These are phyloP conservation scores for Lagodon rhomboides DNA, from an alignment of 2,797 vertebrate genomes.

Conservation along the genomic window DNA sequence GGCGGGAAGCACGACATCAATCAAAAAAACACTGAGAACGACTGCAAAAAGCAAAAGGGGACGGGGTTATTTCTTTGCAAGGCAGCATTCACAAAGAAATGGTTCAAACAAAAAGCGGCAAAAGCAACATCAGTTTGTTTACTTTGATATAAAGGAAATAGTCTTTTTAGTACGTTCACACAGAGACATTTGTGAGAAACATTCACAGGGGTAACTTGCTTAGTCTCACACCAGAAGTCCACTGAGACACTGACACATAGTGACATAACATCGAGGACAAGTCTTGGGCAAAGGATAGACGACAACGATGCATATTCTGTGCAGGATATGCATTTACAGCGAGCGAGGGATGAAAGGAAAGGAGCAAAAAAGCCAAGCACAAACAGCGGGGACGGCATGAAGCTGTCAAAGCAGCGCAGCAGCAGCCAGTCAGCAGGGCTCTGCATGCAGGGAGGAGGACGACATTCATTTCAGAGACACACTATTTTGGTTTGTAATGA, in stretches of 20 bases:
- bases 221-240: constrained; percentile 16
- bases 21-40: constrained; percentile 26
- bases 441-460: constrained; percentile 36
- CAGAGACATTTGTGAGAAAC: background rate
- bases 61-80: constrained; percentile 38
- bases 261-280: constrained; percentile 8
- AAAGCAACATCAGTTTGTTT: constrained; percentile 14
- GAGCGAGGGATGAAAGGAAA: constrained; percentile 7
- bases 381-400: constrained; percentile 34
- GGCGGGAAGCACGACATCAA: constrained; percentile 34
- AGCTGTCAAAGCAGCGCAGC: constrained; percentile 50
- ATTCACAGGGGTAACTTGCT: constrained; percentile 8
- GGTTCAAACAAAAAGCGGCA: constrained; percentile 15
- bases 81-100: constrained; percentile 59
- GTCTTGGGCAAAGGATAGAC: constrained; percentile 1
- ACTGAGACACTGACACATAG: constrained; percentile 16
- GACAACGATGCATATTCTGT: constrained; percentile 16
- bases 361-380: constrained; percentile 37
- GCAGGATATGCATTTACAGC: constrained; percentile 18
- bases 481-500: constrained; percentile 42
- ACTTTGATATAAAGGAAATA: background rate
- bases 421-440: constrained; percentile 59
- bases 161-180: background rate
- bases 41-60: constrained; percentile 25
- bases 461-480: constrained; percentile 36